Percentiles rank a stretch among this genome's conserved stretches.
Conservation (phyloP, 2,797 vertebrate genomes). For the Schizopygopsis pylzovi region DNA sequence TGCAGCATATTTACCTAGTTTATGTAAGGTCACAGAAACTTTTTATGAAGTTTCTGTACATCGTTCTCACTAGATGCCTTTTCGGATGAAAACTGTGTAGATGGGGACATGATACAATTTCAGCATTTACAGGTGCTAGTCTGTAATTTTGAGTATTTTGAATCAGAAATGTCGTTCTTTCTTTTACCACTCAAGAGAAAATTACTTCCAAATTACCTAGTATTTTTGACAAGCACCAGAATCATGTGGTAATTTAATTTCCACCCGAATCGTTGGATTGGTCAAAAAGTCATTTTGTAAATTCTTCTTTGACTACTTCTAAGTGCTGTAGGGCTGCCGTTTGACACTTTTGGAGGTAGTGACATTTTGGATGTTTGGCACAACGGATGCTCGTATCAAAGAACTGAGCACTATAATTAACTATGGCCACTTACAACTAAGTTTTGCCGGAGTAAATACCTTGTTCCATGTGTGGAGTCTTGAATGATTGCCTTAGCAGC, state of each 20-base stretch:
- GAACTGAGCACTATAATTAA: background rate
- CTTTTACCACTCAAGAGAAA: background rate
- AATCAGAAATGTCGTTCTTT: background rate
- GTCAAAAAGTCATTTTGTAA: background rate
- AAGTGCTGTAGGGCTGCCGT: constrained; percentile 7
- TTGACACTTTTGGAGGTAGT: background rate
- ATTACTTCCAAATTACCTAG: background rate
- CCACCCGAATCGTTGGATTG: background rate
- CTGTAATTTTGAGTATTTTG: background rate
- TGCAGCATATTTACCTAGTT: background rate
- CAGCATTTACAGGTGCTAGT: background rate
- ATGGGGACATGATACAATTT: background rate
- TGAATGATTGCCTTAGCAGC: background rate
- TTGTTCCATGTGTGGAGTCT: background rate
- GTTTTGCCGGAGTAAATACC: background rate
- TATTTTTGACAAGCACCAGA: constrained; percentile 9
- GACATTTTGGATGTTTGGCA: constrained; percentile 5
- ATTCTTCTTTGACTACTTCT: background rate
- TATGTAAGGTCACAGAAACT: background rate
- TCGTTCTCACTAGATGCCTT: background rate
- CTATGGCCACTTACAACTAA: background rate
- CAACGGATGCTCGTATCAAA: background rate
- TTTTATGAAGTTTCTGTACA: background rate
- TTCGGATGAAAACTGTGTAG: background rate
- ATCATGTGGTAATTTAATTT: background rate